These are phyloP conservation scores for Crossocerus cetratus DNA, from an alignment of 2,888 invertebrate species.

Conservation along the genomic window DNA sequence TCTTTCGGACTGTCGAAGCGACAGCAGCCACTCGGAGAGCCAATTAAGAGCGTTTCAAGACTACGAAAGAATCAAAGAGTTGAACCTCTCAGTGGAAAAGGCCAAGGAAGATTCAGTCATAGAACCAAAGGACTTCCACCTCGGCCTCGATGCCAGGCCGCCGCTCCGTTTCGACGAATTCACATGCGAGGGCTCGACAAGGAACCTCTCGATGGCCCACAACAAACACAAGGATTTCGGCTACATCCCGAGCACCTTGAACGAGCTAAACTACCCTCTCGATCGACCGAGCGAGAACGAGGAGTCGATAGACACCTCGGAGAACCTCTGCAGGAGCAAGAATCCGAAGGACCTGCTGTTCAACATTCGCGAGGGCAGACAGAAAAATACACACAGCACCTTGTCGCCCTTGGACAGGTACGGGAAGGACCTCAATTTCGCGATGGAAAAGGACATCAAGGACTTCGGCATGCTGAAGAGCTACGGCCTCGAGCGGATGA, in stretches of 20 bases:
- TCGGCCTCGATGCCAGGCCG: slow-evolving; percentile 38
- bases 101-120: slow-evolving; percentile 40
- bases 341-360: slow-evolving; percentile 64
- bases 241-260: slow-evolving; percentile 44
- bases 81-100: slow-evolving; percentile 62
- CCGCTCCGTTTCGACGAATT: slow-evolving; percentile 57
- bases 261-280: slow-evolving; percentile 52
- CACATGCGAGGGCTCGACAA: slow-evolving; percentile 42
- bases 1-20: slow-evolving; percentile 63
- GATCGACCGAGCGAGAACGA: slow-evolving; percentile 58
- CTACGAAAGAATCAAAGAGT: slow-evolving; percentile 64
- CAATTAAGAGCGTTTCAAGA: slow-evolving; percentile 66
- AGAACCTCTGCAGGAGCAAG: slow-evolving; percentile 58
- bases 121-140: slow-evolving; percentile 58
- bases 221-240: slow-evolving; percentile 62
- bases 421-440: slow-evolving; percentile 57
- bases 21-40: slow-evolving; percentile 65
- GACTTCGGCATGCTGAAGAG: slow-evolving; percentile 66
- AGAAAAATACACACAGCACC: slow-evolving; percentile 50
- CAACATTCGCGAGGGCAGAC: slow-evolving; percentile 55
- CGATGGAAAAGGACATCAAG: slow-evolving; percentile 60
- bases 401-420: slow-evolving; percentile 57
- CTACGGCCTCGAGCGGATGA: slow-evolving; percentile 66
- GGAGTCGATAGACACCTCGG: slow-evolving; percentile 49
- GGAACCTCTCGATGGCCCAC: slow-evolving; percentile 55